Conservation (phyloP, 2,797 vertebrate genomes). For the Microctenopoma lineatum region DNA sequence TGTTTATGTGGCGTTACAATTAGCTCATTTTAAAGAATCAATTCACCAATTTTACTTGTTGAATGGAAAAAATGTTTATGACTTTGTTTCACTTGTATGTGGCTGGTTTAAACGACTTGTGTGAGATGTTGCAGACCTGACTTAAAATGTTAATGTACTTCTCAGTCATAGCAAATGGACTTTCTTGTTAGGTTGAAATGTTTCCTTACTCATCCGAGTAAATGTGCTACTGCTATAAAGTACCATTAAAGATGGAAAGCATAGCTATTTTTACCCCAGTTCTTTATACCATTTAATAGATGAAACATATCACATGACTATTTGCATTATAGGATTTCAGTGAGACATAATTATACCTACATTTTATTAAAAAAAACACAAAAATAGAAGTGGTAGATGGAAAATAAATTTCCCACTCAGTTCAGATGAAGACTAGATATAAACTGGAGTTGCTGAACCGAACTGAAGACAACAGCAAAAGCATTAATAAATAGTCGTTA, state of each 20-base stretch:
- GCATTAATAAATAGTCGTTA: background rate
- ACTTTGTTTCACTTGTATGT: no score
- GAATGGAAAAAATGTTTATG: no score
- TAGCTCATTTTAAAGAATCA: constrained; percentile 4
- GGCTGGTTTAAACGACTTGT: no score
- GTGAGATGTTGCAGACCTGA: no score
- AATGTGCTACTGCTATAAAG: background rate
- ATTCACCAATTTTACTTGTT: background rate
- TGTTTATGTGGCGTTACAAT: background rate
- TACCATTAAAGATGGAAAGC: background rate
- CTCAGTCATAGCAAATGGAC: no score
- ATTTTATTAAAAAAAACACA: background rate
- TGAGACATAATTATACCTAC: no score
- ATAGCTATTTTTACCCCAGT: background rate
- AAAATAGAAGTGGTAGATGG: background rate
- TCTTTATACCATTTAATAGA: background rate
- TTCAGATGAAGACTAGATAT: background rate
- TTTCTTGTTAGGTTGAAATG: no score
- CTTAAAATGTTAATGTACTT: no score
- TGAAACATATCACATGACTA: background rate
- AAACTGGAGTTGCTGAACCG: background rate
- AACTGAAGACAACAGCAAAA: background rate
- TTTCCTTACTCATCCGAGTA: no score
- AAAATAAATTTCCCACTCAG: background rate
- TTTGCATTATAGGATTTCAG: background rate